Conservation (phyloP, 2,888 invertebrate genomes). For the Synergus japonicus region DNA sequence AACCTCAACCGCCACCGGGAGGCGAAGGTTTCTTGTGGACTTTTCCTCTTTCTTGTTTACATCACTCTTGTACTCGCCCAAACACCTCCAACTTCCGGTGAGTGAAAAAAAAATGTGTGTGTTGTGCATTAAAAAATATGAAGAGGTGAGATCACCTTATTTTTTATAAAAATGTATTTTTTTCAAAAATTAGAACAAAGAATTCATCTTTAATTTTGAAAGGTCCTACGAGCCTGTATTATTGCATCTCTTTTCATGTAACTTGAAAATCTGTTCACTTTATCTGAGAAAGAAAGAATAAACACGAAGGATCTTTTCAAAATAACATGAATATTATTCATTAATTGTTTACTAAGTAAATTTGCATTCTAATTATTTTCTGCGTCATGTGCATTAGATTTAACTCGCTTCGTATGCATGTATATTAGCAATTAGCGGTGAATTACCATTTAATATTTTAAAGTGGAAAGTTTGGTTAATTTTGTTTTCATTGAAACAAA, state of each 20-base stretch:
- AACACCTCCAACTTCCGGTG: constrained; percentile 64
- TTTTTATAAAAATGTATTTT: neutral
- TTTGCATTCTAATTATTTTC: constrained; percentile 8
- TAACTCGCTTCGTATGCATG: neutral
- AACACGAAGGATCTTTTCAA: neutral
- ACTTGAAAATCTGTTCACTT: too few relatives aligned
- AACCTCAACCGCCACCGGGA: constrained; percentile 50
- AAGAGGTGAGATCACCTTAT: neutral
- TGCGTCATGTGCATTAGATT: neutral
- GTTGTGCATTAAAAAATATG: constrained; percentile 11
- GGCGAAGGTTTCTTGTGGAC: constrained; percentile 2
- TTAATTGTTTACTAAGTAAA: neutral
- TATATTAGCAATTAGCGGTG: neutral
- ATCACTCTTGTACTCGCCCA: constrained; percentile 58
- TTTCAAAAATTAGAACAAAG: neutral
- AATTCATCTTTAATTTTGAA: too few relatives aligned
- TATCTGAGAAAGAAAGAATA: neutral
- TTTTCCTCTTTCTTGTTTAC: constrained; percentile 45
- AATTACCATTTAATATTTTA: constrained; percentile 13
- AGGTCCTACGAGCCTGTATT: neutral
- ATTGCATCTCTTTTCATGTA: too few relatives aligned
- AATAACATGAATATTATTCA: neutral
- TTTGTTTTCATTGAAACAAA: neutral
- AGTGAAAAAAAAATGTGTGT: constrained; percentile 53
- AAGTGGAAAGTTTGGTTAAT: neutral